Percentiles rank a stretch among this genome's conserved stretches.
Conservation (phyloP, 1,140 invertebrate species). For the Euura saliciscinereae region DNA sequence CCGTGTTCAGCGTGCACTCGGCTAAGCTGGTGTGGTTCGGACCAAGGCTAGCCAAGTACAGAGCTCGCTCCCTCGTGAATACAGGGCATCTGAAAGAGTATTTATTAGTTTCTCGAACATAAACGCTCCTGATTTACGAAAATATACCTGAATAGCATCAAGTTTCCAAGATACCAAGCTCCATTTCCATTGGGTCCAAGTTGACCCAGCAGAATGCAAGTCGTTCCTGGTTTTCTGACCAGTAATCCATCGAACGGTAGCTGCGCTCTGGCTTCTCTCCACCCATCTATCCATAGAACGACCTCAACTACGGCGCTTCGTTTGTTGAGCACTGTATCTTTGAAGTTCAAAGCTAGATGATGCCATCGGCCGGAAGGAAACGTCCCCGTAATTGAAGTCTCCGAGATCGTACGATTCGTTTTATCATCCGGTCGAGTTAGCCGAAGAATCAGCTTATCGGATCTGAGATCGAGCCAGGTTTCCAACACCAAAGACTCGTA, state of each 20-base stretch:
- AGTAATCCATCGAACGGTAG: slow-evolving; percentile 60
- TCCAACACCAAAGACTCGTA: slow-evolving; percentile 62
- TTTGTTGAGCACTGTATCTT: slow-evolving; percentile 63
- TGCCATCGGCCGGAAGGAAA: slow-evolving; percentile 63
- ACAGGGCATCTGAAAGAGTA: slow-evolving; percentile 51
- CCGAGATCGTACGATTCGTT: slow-evolving; percentile 61
- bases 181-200: slow-evolving; percentile 47
- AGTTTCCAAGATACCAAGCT: slow-evolving; percentile 60
- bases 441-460: slow-evolving; percentile 60
- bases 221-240: slow-evolving; percentile 57
- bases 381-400: slow-evolving; percentile 59
- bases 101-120: neutral
- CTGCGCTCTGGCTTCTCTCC: slow-evolving; percentile 55
- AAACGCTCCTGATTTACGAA: slow-evolving; percentile 12
- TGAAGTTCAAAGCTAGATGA: slow-evolving; percentile 67
- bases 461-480: slow-evolving; percentile 59
- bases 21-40: slow-evolving; percentile 61
- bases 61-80: slow-evolving; percentile 57
- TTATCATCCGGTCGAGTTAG: slow-evolving; percentile 64
- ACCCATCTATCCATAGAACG: slow-evolving; percentile 61
- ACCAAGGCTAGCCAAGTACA: slow-evolving; percentile 59
- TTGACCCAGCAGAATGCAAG: slow-evolving; percentile 61
- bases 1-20: slow-evolving; percentile 56
- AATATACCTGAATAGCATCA: slow-evolving; percentile 58
- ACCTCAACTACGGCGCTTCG: slow-evolving; percentile 67